Evolutionary conservation across 2,888 invertebrate species (phyloP).

Genomic region (Drosophila melanosoma): DNA sequence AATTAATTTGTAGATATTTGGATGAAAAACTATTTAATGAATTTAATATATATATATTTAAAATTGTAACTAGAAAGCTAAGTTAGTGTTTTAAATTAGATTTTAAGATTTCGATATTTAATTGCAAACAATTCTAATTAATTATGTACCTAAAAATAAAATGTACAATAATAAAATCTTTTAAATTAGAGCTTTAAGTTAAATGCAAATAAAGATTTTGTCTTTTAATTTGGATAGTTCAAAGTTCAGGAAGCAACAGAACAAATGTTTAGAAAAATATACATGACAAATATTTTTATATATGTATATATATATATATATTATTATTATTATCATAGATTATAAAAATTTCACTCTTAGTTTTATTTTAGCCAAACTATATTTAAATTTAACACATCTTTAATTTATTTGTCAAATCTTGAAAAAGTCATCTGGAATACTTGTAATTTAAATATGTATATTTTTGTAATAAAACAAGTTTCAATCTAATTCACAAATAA

Average conservation of each 20-base stretch:
- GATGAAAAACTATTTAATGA: neutral
- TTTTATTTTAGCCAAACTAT: neutral
- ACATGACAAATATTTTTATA: no score
- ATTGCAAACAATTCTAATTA: neutral
- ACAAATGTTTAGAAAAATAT: no score
- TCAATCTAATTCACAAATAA: neutral
- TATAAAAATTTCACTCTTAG: no score
- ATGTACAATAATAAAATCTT: neutral
- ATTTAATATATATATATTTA: neutral
- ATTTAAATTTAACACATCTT: neutral
- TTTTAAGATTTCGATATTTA: neutral
- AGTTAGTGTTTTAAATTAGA: neutral
- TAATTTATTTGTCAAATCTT: conserved; percentile 2
- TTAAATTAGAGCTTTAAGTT: neutral
- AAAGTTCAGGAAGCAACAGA: no score
- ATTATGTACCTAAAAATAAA: neutral
- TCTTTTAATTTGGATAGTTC: neutral
- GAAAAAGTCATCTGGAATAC: no score
- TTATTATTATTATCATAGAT: no score
- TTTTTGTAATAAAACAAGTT: neutral
- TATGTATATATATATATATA: no score
- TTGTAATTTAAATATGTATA: neutral
- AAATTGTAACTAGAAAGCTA: neutral
- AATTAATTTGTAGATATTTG: neutral
- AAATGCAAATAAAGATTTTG: neutral